Conservation (phyloP, 2,888 invertebrate genomes). For the Stenichneumon culpator region DNA sequence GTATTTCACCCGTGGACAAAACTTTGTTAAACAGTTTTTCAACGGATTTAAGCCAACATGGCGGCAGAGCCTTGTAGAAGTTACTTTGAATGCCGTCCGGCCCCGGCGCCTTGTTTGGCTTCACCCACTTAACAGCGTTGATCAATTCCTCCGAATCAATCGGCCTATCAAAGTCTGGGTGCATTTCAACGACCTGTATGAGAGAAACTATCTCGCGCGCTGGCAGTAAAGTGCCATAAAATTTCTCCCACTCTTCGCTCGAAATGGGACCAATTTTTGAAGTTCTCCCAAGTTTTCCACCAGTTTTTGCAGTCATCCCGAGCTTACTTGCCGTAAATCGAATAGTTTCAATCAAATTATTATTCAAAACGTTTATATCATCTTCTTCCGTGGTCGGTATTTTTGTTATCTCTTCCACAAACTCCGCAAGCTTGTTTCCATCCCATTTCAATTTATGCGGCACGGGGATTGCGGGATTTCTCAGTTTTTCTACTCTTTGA, state of each 20-base stretch:
- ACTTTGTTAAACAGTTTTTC: slow-evolving; percentile 59
- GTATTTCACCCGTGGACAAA: slow-evolving; percentile 49
- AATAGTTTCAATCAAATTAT: not conserved
- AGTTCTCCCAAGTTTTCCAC: not conserved
- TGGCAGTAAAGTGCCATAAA: not conserved
- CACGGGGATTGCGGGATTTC: not conserved
- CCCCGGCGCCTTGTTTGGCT: slow-evolving; percentile 66
- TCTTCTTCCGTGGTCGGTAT: not conserved
- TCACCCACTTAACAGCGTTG: slow-evolving; percentile 27
- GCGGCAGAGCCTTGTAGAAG: slow-evolving; percentile 54
- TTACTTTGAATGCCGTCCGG: slow-evolving; percentile 63
- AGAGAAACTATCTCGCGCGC: not conserved
- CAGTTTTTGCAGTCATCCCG: not conserved
- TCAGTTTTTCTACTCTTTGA: not conserved
- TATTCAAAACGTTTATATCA: not conserved
- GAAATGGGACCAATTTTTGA: not conserved
- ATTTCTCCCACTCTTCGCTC: not conserved
- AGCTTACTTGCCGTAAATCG: not conserved
- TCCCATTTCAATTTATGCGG: not conserved
- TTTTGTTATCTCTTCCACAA: not conserved
- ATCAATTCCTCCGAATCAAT: slow-evolving; percentile 8
- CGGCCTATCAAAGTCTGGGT: not conserved
- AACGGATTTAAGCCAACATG: slow-evolving; percentile 16
- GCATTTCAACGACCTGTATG: not conserved
- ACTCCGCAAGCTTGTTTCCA: not conserved